These are phyloP conservation scores for Tachysurus fulvidraco DNA, from an alignment of 2,113 vertebrate species.

Conservation along the genomic window DNA sequence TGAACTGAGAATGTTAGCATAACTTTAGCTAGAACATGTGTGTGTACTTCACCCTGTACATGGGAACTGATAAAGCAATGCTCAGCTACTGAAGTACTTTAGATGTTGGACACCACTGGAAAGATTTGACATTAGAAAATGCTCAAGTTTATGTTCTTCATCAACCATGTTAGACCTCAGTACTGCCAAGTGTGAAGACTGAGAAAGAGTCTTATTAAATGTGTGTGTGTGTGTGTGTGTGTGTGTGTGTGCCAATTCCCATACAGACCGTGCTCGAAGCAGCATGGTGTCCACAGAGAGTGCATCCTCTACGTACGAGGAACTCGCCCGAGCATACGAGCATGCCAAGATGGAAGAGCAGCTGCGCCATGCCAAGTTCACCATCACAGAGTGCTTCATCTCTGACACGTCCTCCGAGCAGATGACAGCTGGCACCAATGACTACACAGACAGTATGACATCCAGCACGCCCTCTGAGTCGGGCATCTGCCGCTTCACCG, in stretches of 20 bases:
- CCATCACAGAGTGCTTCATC: constrained; percentile 99
- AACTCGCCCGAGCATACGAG: constrained; percentile 95
- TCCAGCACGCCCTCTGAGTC: constrained; percentile 99
- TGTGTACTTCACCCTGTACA: not conserved
- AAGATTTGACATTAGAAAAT: not conserved
- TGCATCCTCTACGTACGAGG: constrained; percentile 97
- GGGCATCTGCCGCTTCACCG: constrained; percentile 97
- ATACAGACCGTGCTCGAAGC: constrained; percentile 91
- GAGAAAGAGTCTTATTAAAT: not conserved
- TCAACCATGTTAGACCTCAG: not conserved
- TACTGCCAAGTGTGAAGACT: not conserved
- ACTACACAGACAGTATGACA: constrained; percentile 98
- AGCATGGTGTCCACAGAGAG: constrained; percentile 99
- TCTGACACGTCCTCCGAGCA: constrained; percentile 98
- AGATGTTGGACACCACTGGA: not conserved
- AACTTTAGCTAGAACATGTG: not conserved
- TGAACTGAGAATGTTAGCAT: not conserved
- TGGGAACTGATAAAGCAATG: not conserved
- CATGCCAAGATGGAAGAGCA: constrained; percentile 99
- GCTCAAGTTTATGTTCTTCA: not conserved
- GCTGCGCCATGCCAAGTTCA: constrained; percentile 98
- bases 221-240: constrained; percentile 27
- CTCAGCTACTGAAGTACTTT: not conserved
- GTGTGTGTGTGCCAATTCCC: not conserved
- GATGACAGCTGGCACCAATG: constrained; percentile 97